A percentile compares a stretch with the other conserved stretches of the same genome.
Conservation (phyloP, 2,113 vertebrate species). For the Eclectus roratus region DNA sequence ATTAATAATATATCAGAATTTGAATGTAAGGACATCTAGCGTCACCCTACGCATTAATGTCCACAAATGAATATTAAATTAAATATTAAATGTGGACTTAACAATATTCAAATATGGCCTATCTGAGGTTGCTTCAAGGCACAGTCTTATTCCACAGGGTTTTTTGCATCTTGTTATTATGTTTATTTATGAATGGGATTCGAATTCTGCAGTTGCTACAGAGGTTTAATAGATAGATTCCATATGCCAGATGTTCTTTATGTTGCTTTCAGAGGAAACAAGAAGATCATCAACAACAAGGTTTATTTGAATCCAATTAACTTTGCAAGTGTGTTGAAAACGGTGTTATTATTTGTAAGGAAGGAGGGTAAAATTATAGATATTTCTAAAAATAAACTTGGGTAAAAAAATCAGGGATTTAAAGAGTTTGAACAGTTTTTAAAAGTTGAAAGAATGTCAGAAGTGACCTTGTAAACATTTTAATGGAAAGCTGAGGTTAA, state of each 20-base stretch:
- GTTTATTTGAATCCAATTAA: background rate
- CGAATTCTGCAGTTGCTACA: background rate
- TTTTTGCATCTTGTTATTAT: background rate
- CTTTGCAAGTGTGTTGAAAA: background rate
- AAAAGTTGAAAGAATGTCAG: background rate
- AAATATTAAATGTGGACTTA: background rate
- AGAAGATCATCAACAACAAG: background rate
- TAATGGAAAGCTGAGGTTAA: background rate
- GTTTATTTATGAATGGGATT: background rate
- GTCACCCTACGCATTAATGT: background rate
- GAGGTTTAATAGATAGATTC: background rate
- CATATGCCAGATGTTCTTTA: background rate
- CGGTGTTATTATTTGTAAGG: background rate
- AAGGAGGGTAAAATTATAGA: background rate
- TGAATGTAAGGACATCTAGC: background rate
- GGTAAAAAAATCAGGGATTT: background rate
- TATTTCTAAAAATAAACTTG: background rate
- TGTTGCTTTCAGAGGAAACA: background rate
- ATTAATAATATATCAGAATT: background rate
- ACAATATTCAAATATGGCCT: background rate
- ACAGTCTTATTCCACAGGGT: background rate
- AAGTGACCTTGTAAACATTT: background rate
- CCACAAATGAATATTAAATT: background rate
- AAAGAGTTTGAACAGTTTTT: background rate
- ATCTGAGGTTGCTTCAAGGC: background rate